Conservation (phyloP, 2,888 invertebrate species). For the Acronicta alni region DNA sequence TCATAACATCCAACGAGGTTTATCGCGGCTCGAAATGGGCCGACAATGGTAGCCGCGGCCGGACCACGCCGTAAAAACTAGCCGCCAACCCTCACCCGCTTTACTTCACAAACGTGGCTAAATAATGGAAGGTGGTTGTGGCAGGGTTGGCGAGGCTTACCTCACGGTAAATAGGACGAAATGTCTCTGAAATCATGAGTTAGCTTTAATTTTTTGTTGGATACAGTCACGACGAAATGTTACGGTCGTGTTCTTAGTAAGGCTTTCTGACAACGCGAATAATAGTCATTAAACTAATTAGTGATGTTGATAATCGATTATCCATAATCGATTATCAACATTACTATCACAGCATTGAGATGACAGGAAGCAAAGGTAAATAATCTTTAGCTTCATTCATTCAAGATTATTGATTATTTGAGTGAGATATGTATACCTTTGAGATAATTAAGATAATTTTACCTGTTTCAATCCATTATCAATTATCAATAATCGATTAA, state of each 20-base stretch:
- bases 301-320: no score
- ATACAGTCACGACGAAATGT: background rate
- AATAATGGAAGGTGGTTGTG: slow-evolving; percentile 47
- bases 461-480: no score
- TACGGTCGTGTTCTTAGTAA: background rate
- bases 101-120: slow-evolving; percentile 57
- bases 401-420: no score
- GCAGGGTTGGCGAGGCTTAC: slow-evolving; percentile 38
- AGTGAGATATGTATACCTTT: no score
- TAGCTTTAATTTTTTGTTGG: background rate
- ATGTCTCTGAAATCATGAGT: slow-evolving; percentile 2
- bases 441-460: no score
- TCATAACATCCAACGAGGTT: slow-evolving; percentile 51
- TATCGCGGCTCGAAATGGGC: slow-evolving; percentile 50
- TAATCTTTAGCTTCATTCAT: no score
- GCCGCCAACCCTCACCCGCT: slow-evolving; percentile 48
- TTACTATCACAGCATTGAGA: no score
- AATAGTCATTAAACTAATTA: no score
- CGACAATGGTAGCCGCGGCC: slow-evolving; percentile 52
- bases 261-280: no score
- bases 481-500: no score
- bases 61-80: slow-evolving; percentile 50
- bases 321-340: no score
- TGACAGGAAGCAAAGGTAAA: no score
- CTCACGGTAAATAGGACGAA: background rate